Evolutionary conservation across 2,888 invertebrate genomes (phyloP).

Genomic region (Unio pictorum): DNA sequence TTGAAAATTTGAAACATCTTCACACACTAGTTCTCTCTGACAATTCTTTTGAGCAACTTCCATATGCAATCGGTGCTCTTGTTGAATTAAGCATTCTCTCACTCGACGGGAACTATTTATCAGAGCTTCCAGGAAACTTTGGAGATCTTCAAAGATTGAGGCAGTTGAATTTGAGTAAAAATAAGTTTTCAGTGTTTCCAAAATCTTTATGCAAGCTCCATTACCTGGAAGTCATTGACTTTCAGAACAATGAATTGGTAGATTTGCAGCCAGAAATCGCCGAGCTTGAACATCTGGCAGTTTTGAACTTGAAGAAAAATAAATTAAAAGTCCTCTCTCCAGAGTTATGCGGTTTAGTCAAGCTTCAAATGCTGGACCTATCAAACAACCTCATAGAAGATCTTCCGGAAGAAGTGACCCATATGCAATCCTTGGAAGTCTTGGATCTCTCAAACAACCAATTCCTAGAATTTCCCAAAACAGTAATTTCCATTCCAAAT

Average conservation of each 20-base stretch:
- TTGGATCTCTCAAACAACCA: conserved; percentile 64
- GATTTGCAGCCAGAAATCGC: conserved; percentile 52
- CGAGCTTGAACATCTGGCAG: conserved; percentile 45
- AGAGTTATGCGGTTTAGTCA: conserved; percentile 48
- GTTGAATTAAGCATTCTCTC: conserved; percentile 47
- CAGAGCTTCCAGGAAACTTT: conserved; percentile 57
- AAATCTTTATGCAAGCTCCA: conserved; percentile 43
- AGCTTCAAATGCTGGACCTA: conserved; percentile 52
- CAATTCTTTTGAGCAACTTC: conserved; percentile 51
- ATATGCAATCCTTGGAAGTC: conserved; percentile 73
- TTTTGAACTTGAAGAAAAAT: conserved; percentile 52
- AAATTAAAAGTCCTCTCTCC: conserved; percentile 44
- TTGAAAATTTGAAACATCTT: conserved; percentile 58
- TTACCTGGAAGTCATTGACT: conserved; percentile 50
- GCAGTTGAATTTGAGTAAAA: conserved; percentile 56
- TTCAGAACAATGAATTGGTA: conserved; percentile 50
- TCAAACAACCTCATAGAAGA: conserved; percentile 53
- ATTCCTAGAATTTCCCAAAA: conserved; percentile 63
- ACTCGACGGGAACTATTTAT: conserved; percentile 53
- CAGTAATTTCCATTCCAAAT: conserved; percentile 56
- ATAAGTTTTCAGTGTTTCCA: conserved; percentile 58
- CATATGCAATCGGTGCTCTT: conserved; percentile 54
- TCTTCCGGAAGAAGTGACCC: conserved; percentile 81
- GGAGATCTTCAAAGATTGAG: conserved; percentile 51
- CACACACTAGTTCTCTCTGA: conserved; percentile 57